Evolutionary conservation across 2,888 invertebrate species (phyloP), one percentile per base, ranked within the genome.

Genomic region (Malacosoma neustria): DNA sequence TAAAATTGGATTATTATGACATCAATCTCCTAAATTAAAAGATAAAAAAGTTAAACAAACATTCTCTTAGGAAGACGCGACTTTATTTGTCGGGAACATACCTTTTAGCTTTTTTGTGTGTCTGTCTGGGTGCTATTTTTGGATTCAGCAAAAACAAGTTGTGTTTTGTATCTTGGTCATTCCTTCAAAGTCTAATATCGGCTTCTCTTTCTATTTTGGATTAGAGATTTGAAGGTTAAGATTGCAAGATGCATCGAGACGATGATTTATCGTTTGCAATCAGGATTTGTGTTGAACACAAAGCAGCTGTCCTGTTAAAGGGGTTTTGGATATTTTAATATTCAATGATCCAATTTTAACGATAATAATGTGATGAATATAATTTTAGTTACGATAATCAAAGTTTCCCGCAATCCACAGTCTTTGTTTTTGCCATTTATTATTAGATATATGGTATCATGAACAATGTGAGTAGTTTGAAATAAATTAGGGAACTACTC

Each of bases 61-160:
- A 68, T 45, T 49, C 57, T 56, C 50, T 58, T 52, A 39, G 42
- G 35, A 34, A 37, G 46, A 36, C 49, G 35, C 46, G 33, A 48
- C 46, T 52, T 46, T 69, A 59, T 62, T 65, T 63, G 63, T 48
- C 54, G 48, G 46, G 50, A 49, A 50, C 50, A 49, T 52, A 47
- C 46, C 62, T 56, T 61, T 61, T 49, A 48, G 47, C 55, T 63
- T 62, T 22, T 63, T 63, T 62, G 50, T 49, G 45, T 50, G 60
- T 57, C 45, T 50, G 60, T 56, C 57, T 53, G 51, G 43, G 30
- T 31, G 50, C 49, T 62, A 62, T 64, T 60, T 61, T 57, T 49
- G 48, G 54, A 47, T 45, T 42, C 43, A 51, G 50, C 43, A 53
- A 42, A 51, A 62, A 61, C 64, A 49, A 36, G 60, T 61, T 58